Evolutionary conservation across 2,888 invertebrate genomes (phyloP), one percentile per base, ranked within the genome.

Genomic region (Caenorhabditis drosophilae): DNA sequence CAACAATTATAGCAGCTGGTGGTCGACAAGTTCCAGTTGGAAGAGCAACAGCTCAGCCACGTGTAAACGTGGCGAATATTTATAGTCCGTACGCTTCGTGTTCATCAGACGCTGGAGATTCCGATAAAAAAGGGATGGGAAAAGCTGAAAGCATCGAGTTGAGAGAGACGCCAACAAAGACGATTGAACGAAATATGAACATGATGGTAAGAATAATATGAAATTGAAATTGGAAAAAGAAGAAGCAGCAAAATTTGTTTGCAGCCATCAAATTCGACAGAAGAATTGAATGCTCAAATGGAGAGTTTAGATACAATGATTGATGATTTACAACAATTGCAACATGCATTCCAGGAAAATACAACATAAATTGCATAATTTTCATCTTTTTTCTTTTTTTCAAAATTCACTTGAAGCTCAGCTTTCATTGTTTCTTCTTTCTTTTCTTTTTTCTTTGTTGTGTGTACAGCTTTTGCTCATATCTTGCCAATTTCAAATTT

Each of bases 261-360:
- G 23, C 63, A 73, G 63, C 69, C 67, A 4, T 75, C 77, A 4
- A 55, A 70, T 26, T 73, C 77, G 11, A 69, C 67, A 11, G 78
- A 78, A 50, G 76, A 79, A 40, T 61, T 78, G 42, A 74, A 76
- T 45, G 70, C 50, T 9, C 73, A 78, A 36, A 59, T 78, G 50
- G 68, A 70, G 25, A 71, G 74, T 35, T 55, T 82, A 27, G 79
- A 80, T 58, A 73, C 64, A 22, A 73, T 81, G 73, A 75, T 83
- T 46, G 74, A 76, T 46, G 80, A 81, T 53, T 61, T 83, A 18
- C 80, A 83, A 48, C 74, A 77, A 41, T 59, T 82, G 42, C 78
- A 82, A 51, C 76, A 79, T 34, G 35, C 35, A 23, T 47, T 47
- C 35, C 20, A 34, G 22, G 47, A 47, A 4, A 20, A 35, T 47